Conservation (phyloP, 2,888 invertebrate species). For the Drosophila vallismaia region DNA sequence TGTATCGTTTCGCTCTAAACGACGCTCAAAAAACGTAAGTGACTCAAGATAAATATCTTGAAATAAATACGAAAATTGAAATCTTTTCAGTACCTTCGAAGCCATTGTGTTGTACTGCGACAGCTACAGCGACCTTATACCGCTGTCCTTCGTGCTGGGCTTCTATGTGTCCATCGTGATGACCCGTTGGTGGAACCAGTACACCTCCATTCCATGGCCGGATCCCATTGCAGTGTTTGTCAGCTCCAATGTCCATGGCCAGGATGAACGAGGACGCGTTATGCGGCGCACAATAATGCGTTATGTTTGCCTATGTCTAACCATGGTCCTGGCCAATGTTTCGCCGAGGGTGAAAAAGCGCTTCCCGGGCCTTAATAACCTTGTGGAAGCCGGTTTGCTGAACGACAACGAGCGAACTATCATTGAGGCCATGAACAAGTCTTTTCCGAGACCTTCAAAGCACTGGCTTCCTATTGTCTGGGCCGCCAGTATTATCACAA, state of each 20-base stretch:
- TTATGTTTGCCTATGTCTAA: conserved; percentile 93
- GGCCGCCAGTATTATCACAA: conserved; percentile 94
- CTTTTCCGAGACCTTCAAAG: conserved; percentile 93
- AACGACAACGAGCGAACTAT: conserved; percentile 92
- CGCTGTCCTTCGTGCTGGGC: conserved; percentile 95
- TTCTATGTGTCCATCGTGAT: conserved; percentile 97
- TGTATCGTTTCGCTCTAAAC: conserved; percentile 90
- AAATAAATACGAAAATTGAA: background rate
- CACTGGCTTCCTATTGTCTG: conserved; percentile 96
- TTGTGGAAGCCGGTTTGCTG: conserved; percentile 93
- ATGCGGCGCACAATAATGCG: conserved; percentile 93
- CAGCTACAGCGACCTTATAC: conserved; percentile 93
- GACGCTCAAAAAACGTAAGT: conserved; percentile 88
- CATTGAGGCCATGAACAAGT: conserved; percentile 90
- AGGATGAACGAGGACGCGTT: conserved; percentile 92
- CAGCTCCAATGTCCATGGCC: conserved; percentile 92
- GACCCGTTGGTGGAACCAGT: conserved; percentile 96
- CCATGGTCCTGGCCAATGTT: conserved; percentile 93
- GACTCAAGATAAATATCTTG: background rate
- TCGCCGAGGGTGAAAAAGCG: conserved; percentile 95
- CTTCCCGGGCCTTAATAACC: conserved; percentile 92
- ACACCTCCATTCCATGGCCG: conserved; percentile 92
- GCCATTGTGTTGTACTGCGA: conserved; percentile 93
- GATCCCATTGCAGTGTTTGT: conserved; percentile 94
- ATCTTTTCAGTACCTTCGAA: conserved; percentile 89